Base-by-base conservation (phyloP, 2,797 vertebrate genomes). In the Gymnoscopelus braueri region DNA sequence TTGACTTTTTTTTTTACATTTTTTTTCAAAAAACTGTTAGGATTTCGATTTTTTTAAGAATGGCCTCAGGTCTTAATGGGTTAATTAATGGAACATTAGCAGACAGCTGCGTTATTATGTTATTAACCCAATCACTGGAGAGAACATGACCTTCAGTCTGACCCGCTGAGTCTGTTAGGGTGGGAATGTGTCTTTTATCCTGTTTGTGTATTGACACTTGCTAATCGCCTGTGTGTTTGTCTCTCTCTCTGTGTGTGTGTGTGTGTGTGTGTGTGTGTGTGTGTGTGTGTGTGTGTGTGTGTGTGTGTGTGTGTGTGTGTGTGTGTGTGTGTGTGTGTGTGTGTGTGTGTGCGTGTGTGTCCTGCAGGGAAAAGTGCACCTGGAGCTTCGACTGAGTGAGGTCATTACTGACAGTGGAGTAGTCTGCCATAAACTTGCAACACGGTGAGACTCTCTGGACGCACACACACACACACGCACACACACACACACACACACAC, bases 331-430 rank as follows among this genome's bases (percentile, higher is more conserved):
- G 58, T 52, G 61, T 32, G 61, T 13, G 55, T 24, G 2, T 61
- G 12, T 53, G 47, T 67, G 15, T 60, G 47, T 7, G 23, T 79
- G 64, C 81, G 39, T 73, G 69, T 74, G 63, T 75, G 29, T 71
- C 44, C 11, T 76, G 44, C 93, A 99, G 98, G 98, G 98, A 72
- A 99, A 98, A 82, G 98, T 99, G 76, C 98, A 99, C 86, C 92
- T 99, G 58, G 97, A 98, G 85, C 93, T 99, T 79, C 95, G 97
- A 67, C 94, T 99, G 84, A 99, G 96, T 78, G 98, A 99, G 91
- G 97, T 99, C 88, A 99, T 99, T 90, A 98, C 97, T 9, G 98
- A 99, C 92, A 96, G 94, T 0, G 98, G 98, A 14, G 93, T 90
- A 35, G 89, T 98, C 93, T 98, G 93, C 92, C 97, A 99, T 90